Evolutionary conservation across 2,113 vertebrate genomes (phyloP).

Genomic region (Prunella himalayana): DNA sequence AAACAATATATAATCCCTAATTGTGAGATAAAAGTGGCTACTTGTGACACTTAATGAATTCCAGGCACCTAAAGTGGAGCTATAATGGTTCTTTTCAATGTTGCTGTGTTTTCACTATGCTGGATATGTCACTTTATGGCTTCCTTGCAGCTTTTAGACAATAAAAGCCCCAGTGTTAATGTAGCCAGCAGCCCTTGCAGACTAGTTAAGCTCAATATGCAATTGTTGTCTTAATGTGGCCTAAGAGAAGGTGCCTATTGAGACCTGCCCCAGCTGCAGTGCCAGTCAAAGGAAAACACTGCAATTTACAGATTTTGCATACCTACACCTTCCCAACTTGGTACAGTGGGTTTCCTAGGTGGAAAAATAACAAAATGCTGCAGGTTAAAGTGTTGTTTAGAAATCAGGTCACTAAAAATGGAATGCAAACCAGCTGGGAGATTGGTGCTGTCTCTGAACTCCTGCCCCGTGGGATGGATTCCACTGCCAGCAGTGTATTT

Average conservation of each 20-base stretch:
- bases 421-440: not conserved
- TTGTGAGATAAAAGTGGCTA: slow-evolving; percentile 29
- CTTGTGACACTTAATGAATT: slow-evolving; percentile 43
- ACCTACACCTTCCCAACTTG: not conserved
- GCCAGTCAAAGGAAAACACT: not conserved
- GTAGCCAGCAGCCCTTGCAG: slow-evolving; percentile 51
- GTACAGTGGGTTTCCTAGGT: not conserved
- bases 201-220: slow-evolving; percentile 41
- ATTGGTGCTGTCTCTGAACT: not conserved
- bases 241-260: slow-evolving; percentile 38
- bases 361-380: not conserved
- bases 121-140: slow-evolving; percentile 29
- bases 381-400: not conserved
- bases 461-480: not conserved
- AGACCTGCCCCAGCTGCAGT: slow-evolving; percentile 33
- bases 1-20: slow-evolving; percentile 19
- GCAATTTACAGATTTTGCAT: not conserved
- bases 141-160: slow-evolving; percentile 52
- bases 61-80: slow-evolving; percentile 27
- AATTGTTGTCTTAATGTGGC: slow-evolving; percentile 51
- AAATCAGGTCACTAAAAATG: not conserved
- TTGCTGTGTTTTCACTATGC: slow-evolving; percentile 39
- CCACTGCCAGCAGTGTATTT: slow-evolving; percentile 37
- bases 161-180: slow-evolving; percentile 57
- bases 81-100: slow-evolving; percentile 34